phyloP scores from a whole-genome alignment of 2,113 vertebrate genomes.

The Hymenochirus boettgeri region DNA sequence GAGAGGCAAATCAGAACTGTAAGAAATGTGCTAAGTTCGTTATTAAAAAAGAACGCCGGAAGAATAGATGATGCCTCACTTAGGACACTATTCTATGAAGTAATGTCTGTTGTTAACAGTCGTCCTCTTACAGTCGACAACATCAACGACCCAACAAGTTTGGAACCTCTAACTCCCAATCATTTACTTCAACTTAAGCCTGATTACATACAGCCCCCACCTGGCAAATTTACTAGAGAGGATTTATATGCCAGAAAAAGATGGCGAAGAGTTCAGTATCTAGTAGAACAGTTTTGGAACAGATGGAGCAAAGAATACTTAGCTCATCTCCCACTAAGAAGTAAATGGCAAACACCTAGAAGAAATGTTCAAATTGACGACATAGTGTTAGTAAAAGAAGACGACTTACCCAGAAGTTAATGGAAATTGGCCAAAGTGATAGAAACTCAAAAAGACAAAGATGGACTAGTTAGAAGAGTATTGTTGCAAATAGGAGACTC shows the following conservation, averaged over 20 bases:
- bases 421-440: too few species aligned
- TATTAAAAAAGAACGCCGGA: background rate
- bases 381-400: too few species aligned
- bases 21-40: background rate
- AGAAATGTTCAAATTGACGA: too few species aligned
- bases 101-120: constrained; percentile 6
- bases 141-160: constrained; percentile 1
- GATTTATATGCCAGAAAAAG: background rate
- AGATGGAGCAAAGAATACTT: too few species aligned
- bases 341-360: too few species aligned
- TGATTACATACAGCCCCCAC: constrained; percentile 4
- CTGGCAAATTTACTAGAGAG: background rate
- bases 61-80: too few species aligned
- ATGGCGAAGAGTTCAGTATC: constrained; percentile 6
- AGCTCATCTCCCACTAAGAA: too few species aligned
- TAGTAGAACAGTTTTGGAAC: background rate
- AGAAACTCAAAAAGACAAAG: too few species aligned
- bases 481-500: background rate
- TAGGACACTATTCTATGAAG: too few species aligned
- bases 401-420: too few species aligned
- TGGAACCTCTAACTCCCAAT: background rate
- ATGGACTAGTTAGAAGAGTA: background rate
- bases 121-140: background rate
- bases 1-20: background rate
- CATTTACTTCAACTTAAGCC: constrained; percentile 7